phyloP scores from a whole-genome alignment of 2,797 vertebrate species.

The Rhynchotus rufescens region DNA sequence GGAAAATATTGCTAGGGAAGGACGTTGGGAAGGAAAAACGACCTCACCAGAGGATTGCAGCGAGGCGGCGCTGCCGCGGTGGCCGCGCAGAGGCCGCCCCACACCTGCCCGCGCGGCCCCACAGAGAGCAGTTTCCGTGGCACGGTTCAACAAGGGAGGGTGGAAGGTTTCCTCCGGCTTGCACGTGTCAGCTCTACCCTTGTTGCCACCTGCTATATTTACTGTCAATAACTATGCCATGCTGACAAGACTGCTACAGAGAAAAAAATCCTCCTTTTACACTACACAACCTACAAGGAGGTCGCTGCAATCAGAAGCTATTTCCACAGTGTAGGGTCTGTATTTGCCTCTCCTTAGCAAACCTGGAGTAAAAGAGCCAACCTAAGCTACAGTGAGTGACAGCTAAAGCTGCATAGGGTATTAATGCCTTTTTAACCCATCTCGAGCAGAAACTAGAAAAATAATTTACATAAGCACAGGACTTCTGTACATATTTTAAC shows the following conservation, averaged over 20 bases:
- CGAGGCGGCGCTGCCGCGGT: background rate
- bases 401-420: background rate
- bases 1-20: background rate
- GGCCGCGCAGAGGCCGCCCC: background rate
- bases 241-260: background rate
- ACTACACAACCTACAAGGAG: rapidly evolving
- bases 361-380: rapidly evolving
- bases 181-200: background rate
- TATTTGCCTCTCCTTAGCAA: background rate
- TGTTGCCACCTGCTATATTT: background rate
- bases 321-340: background rate
- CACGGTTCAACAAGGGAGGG: background rate
- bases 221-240: rapidly evolving
- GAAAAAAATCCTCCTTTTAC: background rate
- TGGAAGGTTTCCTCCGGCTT: background rate
- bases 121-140: background rate
- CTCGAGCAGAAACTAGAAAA: background rate
- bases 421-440: background rate
- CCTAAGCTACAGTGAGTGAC: background rate
- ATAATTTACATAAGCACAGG: background rate
- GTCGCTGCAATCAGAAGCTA: background rate
- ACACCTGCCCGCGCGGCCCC: background rate
- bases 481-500: slow-evolving; percentile 19
- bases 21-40: background rate
- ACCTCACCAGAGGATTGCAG: rapidly evolving